Conservation (phyloP, 1,140 invertebrate species). For the Heliothis virescens region DNA sequence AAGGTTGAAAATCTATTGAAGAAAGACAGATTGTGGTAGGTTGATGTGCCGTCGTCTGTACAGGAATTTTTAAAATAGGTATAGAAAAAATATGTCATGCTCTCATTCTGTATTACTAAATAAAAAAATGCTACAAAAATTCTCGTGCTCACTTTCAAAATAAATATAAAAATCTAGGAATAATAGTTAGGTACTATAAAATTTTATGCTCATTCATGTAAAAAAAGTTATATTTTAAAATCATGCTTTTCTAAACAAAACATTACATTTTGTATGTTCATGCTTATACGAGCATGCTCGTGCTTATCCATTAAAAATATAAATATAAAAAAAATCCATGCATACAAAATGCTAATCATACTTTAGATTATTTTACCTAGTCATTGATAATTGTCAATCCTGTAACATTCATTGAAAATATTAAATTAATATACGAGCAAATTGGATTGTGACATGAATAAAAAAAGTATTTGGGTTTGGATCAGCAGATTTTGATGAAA, state of each 20-base stretch:
- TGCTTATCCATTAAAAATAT: not conserved
- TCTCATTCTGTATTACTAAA: not conserved
- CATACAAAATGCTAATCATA: slow-evolving; percentile 7
- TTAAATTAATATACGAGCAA: not conserved
- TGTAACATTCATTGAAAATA: not conserved
- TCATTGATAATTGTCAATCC: not conserved
- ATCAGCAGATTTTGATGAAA: no score
- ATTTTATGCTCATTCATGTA: no score
- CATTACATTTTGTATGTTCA: not conserved
- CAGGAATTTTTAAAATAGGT: not conserved
- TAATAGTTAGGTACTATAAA: no score
- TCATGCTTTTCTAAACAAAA: slow-evolving; percentile 6
- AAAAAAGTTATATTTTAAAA: not conserved
- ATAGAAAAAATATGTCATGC: not conserved
- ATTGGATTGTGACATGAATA: no score
- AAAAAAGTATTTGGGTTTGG: no score
- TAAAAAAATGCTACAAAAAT: not conserved
- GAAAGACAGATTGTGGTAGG: no score
- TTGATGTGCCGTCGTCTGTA: no score
- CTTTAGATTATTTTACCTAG: not conserved
- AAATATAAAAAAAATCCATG: not conserved
- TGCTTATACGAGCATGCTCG: slow-evolving; percentile 13
- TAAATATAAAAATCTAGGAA: not conserved
- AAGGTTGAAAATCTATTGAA: no score
- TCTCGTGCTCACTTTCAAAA: slow-evolving; percentile 3